phyloP scores from a whole-genome alignment of 2,113 vertebrate genomes.

The Ciconia boyciana region DNA sequence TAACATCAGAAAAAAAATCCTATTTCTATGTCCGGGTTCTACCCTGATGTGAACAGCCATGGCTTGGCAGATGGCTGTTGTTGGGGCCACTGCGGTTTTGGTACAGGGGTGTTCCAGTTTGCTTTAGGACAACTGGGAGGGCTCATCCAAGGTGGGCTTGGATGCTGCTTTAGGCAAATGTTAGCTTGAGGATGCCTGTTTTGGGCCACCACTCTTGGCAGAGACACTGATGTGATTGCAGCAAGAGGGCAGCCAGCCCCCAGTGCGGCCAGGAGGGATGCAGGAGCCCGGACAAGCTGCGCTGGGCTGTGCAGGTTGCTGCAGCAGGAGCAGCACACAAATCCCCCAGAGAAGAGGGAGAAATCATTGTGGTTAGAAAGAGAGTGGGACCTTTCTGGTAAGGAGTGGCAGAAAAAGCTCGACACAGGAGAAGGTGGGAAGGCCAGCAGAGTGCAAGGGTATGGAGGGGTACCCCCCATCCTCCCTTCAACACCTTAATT shows the following conservation, averaged over 20 bases:
- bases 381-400: neutral
- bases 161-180: neutral
- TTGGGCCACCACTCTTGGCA: rapidly evolving
- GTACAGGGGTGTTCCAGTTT: neutral
- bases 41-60: neutral
- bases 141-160: neutral
- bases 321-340: neutral
- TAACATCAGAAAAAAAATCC: neutral
- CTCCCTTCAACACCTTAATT: neutral
- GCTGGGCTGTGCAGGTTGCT: neutral
- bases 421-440: neutral
- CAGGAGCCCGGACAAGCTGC: neutral
- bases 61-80: neutral
- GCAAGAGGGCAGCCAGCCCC: neutral
- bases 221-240: neutral
- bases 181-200: neutral
- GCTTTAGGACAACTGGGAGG: neutral
- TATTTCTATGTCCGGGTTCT: neutral
- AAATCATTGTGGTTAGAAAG: neutral
- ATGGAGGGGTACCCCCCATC: neutral
- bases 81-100: neutral
- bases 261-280: neutral
- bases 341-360: neutral
- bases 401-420: neutral
- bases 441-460: neutral